These are phyloP conservation scores for Mastacembelus armatus DNA, from an alignment of 2,797 vertebrate species.

Conservation along the genomic window DNA sequence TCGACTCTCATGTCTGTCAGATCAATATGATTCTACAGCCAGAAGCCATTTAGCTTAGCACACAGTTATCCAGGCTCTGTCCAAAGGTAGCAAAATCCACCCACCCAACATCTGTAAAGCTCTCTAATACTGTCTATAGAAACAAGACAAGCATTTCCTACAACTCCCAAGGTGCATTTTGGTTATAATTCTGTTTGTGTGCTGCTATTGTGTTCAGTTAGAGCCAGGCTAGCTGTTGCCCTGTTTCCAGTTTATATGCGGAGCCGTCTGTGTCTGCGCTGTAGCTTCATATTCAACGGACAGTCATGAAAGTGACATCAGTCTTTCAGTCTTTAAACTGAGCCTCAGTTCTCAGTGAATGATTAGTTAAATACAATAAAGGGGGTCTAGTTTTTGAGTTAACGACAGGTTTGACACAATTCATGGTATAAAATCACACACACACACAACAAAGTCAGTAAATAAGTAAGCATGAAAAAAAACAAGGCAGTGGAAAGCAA, in stretches of 20 bases:
- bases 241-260: slow-evolving; percentile 3
- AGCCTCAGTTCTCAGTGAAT: slow-evolving; percentile 18
- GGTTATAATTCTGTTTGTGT: too few relatives aligned
- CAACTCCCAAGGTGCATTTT: too few relatives aligned
- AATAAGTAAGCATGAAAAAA: slow-evolving; percentile 3
- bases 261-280: background rate
- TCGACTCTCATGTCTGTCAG: background rate
- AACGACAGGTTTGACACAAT: slow-evolving; percentile 50
- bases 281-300: too few relatives aligned
- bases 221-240: background rate
- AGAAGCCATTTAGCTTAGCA: background rate
- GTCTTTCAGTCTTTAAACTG: background rate
- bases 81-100: background rate
- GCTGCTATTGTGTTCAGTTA: too few relatives aligned
- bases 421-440: slow-evolving; percentile 32
- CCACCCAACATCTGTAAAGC: background rate
- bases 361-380: slow-evolving; percentile 9
- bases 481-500: slow-evolving; percentile 53
- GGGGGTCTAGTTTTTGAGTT: slow-evolving; percentile 3
- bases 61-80: background rate
- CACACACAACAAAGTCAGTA: slow-evolving; percentile 24
- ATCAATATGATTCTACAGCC: background rate
- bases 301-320: background rate
- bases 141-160: too few relatives aligned
- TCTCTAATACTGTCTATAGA: too few relatives aligned